Evolutionary conservation across 2,888 invertebrate species (phyloP), one percentile per base, ranked within the genome.

Genomic region (Drosophila subquinaria): DNA sequence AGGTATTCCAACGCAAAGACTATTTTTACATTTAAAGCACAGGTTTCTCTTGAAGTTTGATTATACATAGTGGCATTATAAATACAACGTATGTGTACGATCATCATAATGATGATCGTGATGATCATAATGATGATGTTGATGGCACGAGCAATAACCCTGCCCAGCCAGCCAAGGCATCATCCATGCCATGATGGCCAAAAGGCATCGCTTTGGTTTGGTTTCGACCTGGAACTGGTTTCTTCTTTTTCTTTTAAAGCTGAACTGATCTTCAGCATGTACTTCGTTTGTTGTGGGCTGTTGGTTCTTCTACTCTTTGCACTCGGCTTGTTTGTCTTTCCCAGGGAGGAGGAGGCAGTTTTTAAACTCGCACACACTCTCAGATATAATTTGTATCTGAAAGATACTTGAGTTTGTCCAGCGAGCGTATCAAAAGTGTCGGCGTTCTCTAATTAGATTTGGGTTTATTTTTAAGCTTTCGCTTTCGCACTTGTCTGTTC

Each of bases 81-180:
- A 82, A 72, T 61, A 85, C 73, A 51, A 80, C 68, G 77, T 82
- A 70, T 73, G 59, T 20, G 59, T 17, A 48, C 17, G 33, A 17
- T 3, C 27, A 27, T 42, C 23, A 55, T 20, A n/a, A 33, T 8
- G 30, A 35, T 30, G 17, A 20, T 30, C n/a, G 11, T 6, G 20
- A 23, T 43, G n/a, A n/a, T 45, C 5, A 45, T 43, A 23, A 27
- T 43, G 35, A 73, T 88, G 83, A 80, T 74, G 88, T 62, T 43
- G 75, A 55, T 70, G 76, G 86, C 82, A 84, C 89, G 85, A 89
- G 89, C 89, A 89, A 89, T 83, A 83, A 89, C 82, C 84, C 87
- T 76, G 77, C 56, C 15, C 43, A 57, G 64, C 61, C 51, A 60
- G 53, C 42, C 67, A 64, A 70, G 70, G 43, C 63, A 62, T 59